Evolutionary conservation across 1,140 invertebrate genomes (phyloP).

Genomic region (Scaptomyza hsui): DNA sequence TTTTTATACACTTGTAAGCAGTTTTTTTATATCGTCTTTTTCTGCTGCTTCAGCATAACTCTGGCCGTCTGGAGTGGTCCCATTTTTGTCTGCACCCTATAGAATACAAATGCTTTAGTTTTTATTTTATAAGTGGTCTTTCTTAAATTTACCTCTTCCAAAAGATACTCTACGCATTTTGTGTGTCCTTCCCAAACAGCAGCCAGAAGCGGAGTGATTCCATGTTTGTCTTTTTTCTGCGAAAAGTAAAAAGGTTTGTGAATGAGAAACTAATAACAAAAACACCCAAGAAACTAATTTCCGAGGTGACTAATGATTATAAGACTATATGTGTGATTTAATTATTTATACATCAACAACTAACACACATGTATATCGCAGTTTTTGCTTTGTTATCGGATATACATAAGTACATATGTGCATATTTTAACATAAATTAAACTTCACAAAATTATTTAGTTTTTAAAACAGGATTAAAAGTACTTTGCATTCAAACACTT

Average conservation of each 20-base stretch:
- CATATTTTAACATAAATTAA: no score
- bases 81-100: constrained; percentile 91
- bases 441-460: no score
- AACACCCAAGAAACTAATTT: not conserved
- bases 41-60: constrained; percentile 95
- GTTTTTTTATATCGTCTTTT: constrained; percentile 91
- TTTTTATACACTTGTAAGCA: constrained; percentile 44
- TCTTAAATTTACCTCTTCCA: constrained; percentile 87
- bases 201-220: constrained; percentile 95
- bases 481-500: not conserved
- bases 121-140: not conserved
- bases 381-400: not conserved
- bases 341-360: not conserved
- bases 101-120: not conserved
- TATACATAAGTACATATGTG: no score
- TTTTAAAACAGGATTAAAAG: no score
- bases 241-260: constrained; percentile 5
- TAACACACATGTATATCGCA: not conserved
- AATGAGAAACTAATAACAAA: no score
- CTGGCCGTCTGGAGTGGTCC: constrained; percentile 93
- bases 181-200: constrained; percentile 98
- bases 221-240: constrained; percentile 92
- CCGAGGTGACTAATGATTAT: not conserved
- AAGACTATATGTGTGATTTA: not conserved
- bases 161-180: constrained; percentile 93